Evolutionary conservation across 2,797 vertebrate genomes (phyloP).

Genomic region (Taeniopygia guttata): DNA sequence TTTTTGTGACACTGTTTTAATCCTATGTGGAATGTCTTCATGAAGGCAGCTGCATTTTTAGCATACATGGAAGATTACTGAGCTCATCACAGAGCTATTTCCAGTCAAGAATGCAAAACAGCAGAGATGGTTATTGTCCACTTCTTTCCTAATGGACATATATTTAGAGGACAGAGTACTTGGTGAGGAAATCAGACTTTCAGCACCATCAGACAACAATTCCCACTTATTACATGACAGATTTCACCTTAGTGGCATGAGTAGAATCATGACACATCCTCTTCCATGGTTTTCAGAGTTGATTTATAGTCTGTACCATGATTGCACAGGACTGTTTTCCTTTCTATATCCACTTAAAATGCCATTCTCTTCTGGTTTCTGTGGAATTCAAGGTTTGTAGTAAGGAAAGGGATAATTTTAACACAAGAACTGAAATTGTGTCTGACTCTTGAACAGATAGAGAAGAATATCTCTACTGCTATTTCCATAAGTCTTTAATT

Average conservation of each 20-base stretch:
- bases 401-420: background rate
- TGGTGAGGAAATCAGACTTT: background rate
- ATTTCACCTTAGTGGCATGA: background rate
- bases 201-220: background rate
- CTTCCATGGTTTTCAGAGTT: background rate
- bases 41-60: background rate
- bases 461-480: background rate
- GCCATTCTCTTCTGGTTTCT: background rate
- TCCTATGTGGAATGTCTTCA: background rate
- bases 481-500: background rate
- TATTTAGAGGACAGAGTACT: background rate
- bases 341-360: background rate
- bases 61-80: background rate
- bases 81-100: background rate
- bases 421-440: background rate
- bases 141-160: background rate
- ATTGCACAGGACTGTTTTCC: background rate
- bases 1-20: conserved; percentile 4
- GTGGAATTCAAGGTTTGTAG: background rate
- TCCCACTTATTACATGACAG: background rate
- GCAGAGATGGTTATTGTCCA: background rate
- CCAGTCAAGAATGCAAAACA: background rate
- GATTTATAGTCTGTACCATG: background rate
- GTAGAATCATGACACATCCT: background rate
- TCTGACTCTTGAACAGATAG: background rate